These are phyloP conservation scores for Drosophila sordidapex DNA, from an alignment of 2,888 invertebrate species.

Conservation along the genomic window DNA sequence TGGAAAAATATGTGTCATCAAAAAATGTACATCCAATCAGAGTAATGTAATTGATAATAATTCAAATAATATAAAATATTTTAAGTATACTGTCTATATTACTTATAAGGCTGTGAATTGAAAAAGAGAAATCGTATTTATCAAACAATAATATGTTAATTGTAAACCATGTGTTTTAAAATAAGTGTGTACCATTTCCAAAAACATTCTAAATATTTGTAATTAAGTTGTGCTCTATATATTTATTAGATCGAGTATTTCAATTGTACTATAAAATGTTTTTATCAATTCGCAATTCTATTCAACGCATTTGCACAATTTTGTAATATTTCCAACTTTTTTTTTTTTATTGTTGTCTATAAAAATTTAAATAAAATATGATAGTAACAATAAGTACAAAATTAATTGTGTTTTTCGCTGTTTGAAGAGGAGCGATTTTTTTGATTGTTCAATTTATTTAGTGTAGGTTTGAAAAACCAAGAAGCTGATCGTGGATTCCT, in stretches of 20 bases:
- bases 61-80: slow-evolving; percentile 26
- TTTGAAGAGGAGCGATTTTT: too few relatives aligned
- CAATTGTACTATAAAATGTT: slow-evolving; percentile 9
- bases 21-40: slow-evolving; percentile 12
- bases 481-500: not conserved
- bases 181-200: slow-evolving; percentile 7
- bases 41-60: slow-evolving; percentile 32
- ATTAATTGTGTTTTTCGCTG: not conserved
- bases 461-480: not conserved
- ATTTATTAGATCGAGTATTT: slow-evolving; percentile 9
- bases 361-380: slow-evolving; percentile 9
- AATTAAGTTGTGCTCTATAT: not conserved
- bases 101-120: slow-evolving; percentile 70
- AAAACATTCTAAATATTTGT: slow-evolving; percentile 14
- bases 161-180: slow-evolving; percentile 7
- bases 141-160: slow-evolving; percentile 21
- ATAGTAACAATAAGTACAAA: slow-evolving; percentile 18
- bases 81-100: slow-evolving; percentile 43
- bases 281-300: slow-evolving; percentile 16
- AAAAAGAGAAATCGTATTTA: slow-evolving; percentile 39
- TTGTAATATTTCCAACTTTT: not conserved
- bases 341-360: slow-evolving; percentile 26
- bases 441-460: not conserved
- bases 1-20: slow-evolving; percentile 16
- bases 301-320: slow-evolving; percentile 4